Percentiles rank a stretch among this genome's conserved stretches.
Conservation (phyloP, 2,888 invertebrate species). For the Ochlodes sylvanus region DNA sequence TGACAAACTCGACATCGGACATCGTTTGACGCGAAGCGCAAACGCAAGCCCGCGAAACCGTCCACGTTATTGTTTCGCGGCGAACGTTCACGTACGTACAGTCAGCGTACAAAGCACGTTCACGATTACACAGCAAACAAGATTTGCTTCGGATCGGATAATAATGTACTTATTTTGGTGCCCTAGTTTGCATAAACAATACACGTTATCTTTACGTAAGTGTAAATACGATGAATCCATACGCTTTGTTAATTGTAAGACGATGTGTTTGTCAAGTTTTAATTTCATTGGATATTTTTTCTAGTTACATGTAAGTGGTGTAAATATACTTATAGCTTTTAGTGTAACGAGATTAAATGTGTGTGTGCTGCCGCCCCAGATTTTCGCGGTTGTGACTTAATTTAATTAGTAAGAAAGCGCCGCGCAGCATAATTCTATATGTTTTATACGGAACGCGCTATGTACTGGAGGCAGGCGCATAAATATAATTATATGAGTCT, state of each 20-base stretch:
- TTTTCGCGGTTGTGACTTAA: slow-evolving; percentile 60
- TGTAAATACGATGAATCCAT: slow-evolving; percentile 84
- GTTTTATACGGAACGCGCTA: slow-evolving; percentile 9
- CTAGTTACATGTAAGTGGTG: slow-evolving; percentile 48
- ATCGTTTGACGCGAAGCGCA: too few relatives aligned
- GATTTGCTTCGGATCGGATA: slow-evolving; percentile 36
- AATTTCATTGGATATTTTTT: slow-evolving; percentile 70
- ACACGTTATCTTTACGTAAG: slow-evolving; percentile 67
- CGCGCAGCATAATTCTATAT: slow-evolving; percentile 33
- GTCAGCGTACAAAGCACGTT: slow-evolving; percentile 15
- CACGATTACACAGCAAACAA: slow-evolving; percentile 28
- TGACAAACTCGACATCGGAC: too few relatives aligned
- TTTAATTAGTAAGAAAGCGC: slow-evolving; percentile 35
- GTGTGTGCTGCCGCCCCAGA: slow-evolving; percentile 34
- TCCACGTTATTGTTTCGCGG: background rate
- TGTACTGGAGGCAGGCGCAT: slow-evolving; percentile 31
- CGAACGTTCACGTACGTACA: background rate
- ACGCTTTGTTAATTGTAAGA: slow-evolving; percentile 83
- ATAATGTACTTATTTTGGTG: slow-evolving; percentile 77
- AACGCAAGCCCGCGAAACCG: background rate
- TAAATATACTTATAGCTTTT: slow-evolving; percentile 62
- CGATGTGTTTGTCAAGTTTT: slow-evolving; percentile 82
- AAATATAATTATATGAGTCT: slow-evolving; percentile 25
- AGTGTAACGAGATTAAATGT: slow-evolving; percentile 69
- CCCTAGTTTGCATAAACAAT: slow-evolving; percentile 75